Base-by-base conservation (phyloP, 2,888 invertebrate genomes). In the Hecatera dysodea region DNA sequence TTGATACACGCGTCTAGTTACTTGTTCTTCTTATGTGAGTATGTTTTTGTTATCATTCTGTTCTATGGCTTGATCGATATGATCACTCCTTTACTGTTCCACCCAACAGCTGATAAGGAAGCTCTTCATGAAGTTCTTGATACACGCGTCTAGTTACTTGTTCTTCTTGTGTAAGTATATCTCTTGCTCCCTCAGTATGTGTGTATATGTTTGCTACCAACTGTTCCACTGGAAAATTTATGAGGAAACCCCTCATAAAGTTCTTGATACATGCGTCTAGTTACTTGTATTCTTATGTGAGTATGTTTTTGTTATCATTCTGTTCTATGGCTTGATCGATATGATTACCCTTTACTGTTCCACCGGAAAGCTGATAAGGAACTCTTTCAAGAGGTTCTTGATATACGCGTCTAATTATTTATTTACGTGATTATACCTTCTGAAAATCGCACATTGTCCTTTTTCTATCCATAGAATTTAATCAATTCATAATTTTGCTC, bases 231-330 rank as follows among this genome's bases (percentile, higher is more conserved):
- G 99, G 99, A 0, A 97, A 97, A 85, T 96, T 99, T 39, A 98
- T 99, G 97, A 97, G 98, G 82, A 98, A 98, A 91, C 99, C 99
- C 0, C 99, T 99, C 91, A 98, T 99, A n/a, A n/a, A n/a, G n/a
- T n/a, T n/a, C n/a, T n/a, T n/a, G 88, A 98, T 98, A 65, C 99
- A 99, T 89, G 99, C 99, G 11, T 98, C 99, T 0, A 99, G 99
- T 19, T 99, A 99, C 91, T 95, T 99, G 81, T 98, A 95, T 99
- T 99, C 9, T 36, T 75, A 36, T 27, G 74, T 75, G 1, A 71
- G 78, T 74, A 36, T 15, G 0, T 39, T 1, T n/a, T n/a, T n/a
- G n/a, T n/a, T n/a, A n/a, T n/a, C n/a, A n/a, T n/a, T n/a, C n/a
- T n/a, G n/a, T n/a, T n/a, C n/a, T n/a, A n/a, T n/a, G n/a, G n/a